Evolutionary conservation across 2,113 vertebrate genomes (phyloP), one percentile per base, ranked within the genome.

Genomic region (Sceloporus tristichus): DNA sequence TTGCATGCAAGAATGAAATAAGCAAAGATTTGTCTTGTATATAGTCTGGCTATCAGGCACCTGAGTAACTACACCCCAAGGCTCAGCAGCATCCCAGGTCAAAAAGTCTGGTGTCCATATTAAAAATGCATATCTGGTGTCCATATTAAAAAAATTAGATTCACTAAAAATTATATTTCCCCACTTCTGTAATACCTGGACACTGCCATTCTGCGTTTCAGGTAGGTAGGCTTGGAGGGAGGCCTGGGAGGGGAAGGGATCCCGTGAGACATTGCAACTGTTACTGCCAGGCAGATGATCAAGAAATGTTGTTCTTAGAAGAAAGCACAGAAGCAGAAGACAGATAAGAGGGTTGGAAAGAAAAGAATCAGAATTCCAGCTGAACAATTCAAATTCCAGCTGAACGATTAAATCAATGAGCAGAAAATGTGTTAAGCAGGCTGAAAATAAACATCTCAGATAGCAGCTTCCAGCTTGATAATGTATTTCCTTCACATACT

Each of bases 381-480:
- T 76, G 65, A 85, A 19, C 14, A 79, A 13, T 78, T 40, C 62
- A 21, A 89, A 92, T 92, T 85, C 21, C 4, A 89, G 53, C 0
- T 48, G 1, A 87, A 38, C 2, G 76, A 73, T 54, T 79, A 94
- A 82, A 91, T 82, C 8, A 70, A 86, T 38, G 85, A 86, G 27
- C 34, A 40, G 70, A 65, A 9, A 25, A 85, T 75, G 54, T 75
- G 25, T 82, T 86, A 70, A 56, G 34, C 27, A 38, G 13, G 29
- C 21, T 40, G 70, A 73, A 84, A 62, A 84, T 42, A 84, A 85
- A 77, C 34, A 78, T 56, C 29, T 56, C 66, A 75, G 42, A 29
- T 70, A 80, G 56, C n/a, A 80, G 73, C 6, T 82, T 71, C 27
- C 38, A 70, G 68, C 48, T 76, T 42, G 78, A 83, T 77, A 83